phyloP scores from a whole-genome alignment of 2,888 invertebrate genomes.

The Amblyjoppa proteus region DNA sequence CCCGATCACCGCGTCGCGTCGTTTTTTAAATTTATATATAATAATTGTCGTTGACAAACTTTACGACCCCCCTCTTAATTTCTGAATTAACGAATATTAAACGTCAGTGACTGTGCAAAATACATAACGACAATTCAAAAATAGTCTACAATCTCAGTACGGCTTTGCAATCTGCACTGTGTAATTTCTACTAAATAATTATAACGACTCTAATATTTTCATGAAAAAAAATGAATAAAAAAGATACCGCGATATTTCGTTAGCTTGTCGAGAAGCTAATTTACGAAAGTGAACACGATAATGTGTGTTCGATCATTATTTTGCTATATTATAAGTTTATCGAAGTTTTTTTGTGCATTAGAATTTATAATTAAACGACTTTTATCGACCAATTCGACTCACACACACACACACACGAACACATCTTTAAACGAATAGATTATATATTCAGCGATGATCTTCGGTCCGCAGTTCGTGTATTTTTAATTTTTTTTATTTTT shows the following conservation, averaged over 20 bases:
- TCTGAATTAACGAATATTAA: slow-evolving; percentile 27
- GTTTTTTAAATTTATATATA: slow-evolving; percentile 35
- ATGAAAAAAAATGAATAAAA: neutral
- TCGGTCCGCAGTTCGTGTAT: slow-evolving; percentile 29
- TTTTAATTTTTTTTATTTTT: slow-evolving; percentile 15
- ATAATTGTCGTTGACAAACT: neutral
- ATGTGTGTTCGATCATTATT: slow-evolving; percentile 40
- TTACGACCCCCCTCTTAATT: neutral
- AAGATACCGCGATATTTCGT: slow-evolving; percentile 3
- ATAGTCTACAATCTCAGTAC: slow-evolving; percentile 25
- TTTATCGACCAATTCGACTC: slow-evolving; percentile 39
- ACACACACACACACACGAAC: neutral
- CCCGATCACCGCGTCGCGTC: slow-evolving; percentile 1
- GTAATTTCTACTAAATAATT: slow-evolving; percentile 16
- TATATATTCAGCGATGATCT: slow-evolving; percentile 25
- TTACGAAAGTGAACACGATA: neutral
- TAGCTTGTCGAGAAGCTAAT: slow-evolving; percentile 51
- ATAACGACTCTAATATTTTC: slow-evolving; percentile 28
- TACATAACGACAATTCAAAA: slow-evolving; percentile 30
- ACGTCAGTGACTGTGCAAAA: slow-evolving; percentile 38
- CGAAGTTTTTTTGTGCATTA: slow-evolving; percentile 59
- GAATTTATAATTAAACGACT: slow-evolving; percentile 53
- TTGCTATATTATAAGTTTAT: slow-evolving; percentile 62
- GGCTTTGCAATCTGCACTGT: slow-evolving; percentile 19
- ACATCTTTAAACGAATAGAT: slow-evolving; percentile 16